Conservation (phyloP, 2,113 vertebrate genomes). For the Cololabis saira region DNA sequence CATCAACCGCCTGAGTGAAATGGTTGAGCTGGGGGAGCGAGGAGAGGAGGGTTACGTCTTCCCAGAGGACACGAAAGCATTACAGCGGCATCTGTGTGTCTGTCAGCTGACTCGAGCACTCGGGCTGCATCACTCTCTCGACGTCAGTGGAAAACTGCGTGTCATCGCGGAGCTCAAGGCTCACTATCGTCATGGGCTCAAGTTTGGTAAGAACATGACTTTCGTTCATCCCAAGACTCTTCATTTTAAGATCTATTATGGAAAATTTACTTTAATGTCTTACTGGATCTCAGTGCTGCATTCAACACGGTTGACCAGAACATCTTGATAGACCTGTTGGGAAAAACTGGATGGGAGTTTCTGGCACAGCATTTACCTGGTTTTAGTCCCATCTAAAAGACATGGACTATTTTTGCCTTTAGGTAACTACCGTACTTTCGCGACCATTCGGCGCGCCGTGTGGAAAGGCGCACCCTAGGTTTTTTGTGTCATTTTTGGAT, state of each 20-base stretch:
- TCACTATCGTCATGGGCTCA: conserved; percentile 90
- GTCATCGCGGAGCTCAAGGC: conserved; percentile 88
- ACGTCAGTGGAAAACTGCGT: conserved; percentile 83
- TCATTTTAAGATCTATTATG: not conserved
- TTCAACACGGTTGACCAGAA: too few relatives aligned
- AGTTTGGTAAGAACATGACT: conserved; percentile 87
- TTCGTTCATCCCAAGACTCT: not conserved
- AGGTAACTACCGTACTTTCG: too few relatives aligned
- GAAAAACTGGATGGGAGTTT: too few relatives aligned
- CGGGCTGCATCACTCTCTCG: conserved; percentile 88
- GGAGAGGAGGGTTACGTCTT: conserved; percentile 82
- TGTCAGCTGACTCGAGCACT: conserved; percentile 90
- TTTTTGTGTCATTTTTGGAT: too few relatives aligned
- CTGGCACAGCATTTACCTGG: too few relatives aligned
- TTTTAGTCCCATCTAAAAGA: too few relatives aligned
- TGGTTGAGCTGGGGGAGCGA: conserved; percentile 82
- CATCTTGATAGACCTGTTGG: too few relatives aligned
- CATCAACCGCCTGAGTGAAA: conserved; percentile 88
- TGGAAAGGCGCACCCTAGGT: too few relatives aligned
- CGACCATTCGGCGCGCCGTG: too few relatives aligned
- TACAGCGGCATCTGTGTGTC: conserved; percentile 95
- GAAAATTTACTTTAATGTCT: too few relatives aligned
- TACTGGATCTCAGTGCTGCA: too few relatives aligned
- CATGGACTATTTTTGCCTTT: too few relatives aligned
- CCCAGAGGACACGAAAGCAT: conserved; percentile 87